Evolutionary conservation across 2,113 vertebrate species (phyloP).

Genomic region (Theropithecus gelada): DNA sequence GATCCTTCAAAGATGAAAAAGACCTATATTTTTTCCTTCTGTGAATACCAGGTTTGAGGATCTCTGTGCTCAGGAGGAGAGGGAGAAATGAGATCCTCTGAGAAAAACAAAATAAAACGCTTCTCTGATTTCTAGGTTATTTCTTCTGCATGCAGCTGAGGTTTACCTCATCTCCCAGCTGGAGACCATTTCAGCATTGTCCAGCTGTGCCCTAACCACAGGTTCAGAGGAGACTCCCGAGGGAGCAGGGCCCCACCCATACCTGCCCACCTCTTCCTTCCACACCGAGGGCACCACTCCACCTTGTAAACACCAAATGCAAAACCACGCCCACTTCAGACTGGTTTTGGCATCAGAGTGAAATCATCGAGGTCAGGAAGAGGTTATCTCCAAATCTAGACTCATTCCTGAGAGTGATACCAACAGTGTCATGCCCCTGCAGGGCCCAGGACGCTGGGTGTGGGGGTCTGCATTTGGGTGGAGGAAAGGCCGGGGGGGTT

Average conservation of each 20-base stretch:
- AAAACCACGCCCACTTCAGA: background rate
- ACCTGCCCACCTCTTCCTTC: background rate
- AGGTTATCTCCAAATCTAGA: background rate
- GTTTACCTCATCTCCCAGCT: background rate
- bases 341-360: background rate
- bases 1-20: conserved; percentile 11
- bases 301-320: background rate
- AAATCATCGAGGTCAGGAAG: background rate
- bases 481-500: background rate
- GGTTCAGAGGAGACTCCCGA: background rate
- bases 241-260: background rate
- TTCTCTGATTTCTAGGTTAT: conserved; percentile 2
- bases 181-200: background rate
- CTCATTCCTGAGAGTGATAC: background rate
- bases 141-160: background rate
- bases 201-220: background rate
- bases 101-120: conserved; percentile 19
- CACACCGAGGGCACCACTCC: background rate
- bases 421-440: background rate
- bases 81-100: conserved; percentile 34
- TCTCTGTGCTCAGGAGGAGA: background rate
- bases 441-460: background rate
- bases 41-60: background rate
- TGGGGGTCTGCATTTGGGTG: background rate
- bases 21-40: background rate